Base-by-base conservation (phyloP, 37 sponge, comb jelly and placozoan genomes). In the Axinella damicornis region DNA sequence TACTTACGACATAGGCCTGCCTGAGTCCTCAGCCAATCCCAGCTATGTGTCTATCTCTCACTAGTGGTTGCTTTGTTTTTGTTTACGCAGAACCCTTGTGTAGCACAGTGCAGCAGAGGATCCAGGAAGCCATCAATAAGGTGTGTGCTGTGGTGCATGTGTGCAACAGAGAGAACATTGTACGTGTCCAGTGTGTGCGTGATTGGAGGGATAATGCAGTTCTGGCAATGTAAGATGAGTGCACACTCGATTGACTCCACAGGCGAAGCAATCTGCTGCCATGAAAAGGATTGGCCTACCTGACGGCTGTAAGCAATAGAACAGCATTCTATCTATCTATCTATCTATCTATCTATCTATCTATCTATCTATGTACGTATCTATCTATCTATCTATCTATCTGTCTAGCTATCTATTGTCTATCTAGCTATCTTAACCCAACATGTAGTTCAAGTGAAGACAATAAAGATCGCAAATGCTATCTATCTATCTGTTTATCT, bases 231-330 rank as follows among this genome's bases (percentile, higher is more conserved):
- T 46, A 46, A 46, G 9, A 46, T 46, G 46, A 4, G 9, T 9
- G 9, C 46, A n/a, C 46, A 46, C 46, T 12, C 9, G 46, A 46
- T 46, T 46, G 46, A 12, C 46, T 46, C 46, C 46, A 46, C 46
- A 89, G 90, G 28, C 76, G 4, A 85, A 85, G 69, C 85, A 85
- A 36, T 13, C 31, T 9, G 77, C 34, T 30, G 85, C 85, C 0
- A 57, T 85, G 85, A 74, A 74, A 58, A 77, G 34, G 41, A 28
- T 85, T 30, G 77, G 85, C 0, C 21, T 76, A 25, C 5, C 65
- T 40, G 71, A 61, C 25, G 33, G 28, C 24, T 62, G 83, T 82
- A 61, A 61, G 62, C 27, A 46, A 4, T 14, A 22, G 11, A 61
- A n/a, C n/a, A n/a, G n/a, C n/a, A n/a, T n/a, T 61, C 5, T 14